phyloP scores from a whole-genome alignment of 2,797 vertebrate species.

The Chelonia mydas region DNA sequence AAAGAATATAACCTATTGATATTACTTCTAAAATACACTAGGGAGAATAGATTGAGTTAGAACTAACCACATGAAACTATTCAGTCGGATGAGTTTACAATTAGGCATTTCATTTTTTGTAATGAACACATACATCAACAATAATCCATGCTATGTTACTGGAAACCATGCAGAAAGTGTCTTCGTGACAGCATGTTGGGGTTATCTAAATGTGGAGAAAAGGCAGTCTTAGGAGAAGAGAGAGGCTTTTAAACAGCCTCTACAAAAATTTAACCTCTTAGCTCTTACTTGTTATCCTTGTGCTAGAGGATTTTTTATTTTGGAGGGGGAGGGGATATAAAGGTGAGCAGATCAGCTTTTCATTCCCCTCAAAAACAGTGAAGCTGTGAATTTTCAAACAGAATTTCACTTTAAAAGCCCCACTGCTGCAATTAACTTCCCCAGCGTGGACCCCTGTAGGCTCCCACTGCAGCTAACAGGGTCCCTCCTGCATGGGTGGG shows the following conservation, averaged over 20 bases:
- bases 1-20: constrained; percentile 70
- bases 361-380: constrained; percentile 33
- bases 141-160: constrained; percentile 15
- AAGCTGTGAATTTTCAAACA: constrained; percentile 39
- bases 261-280: neutral
- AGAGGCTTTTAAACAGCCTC: constrained; percentile 1
- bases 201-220: constrained; percentile 35
- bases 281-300: accelerated
- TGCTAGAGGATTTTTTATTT: neutral
- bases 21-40: constrained; percentile 5
- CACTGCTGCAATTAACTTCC: constrained; percentile 59
- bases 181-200: neutral
- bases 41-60: constrained; percentile 62
- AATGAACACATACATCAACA: constrained; percentile 51
- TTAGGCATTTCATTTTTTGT: constrained; percentile 51
- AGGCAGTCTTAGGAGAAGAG: constrained; percentile 28
- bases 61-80: constrained; percentile 52
- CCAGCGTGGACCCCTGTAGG: neutral
- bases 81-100: constrained; percentile 62
- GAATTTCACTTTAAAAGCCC: constrained; percentile 45
- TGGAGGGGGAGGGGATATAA: neutral
- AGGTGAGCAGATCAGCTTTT: neutral
- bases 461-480: neutral
- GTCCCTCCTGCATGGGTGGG: neutral
- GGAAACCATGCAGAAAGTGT: constrained; percentile 24